Evolutionary conservation across 2,797 vertebrate species (phyloP).

Genomic region (Gorsachius magnificus): DNA sequence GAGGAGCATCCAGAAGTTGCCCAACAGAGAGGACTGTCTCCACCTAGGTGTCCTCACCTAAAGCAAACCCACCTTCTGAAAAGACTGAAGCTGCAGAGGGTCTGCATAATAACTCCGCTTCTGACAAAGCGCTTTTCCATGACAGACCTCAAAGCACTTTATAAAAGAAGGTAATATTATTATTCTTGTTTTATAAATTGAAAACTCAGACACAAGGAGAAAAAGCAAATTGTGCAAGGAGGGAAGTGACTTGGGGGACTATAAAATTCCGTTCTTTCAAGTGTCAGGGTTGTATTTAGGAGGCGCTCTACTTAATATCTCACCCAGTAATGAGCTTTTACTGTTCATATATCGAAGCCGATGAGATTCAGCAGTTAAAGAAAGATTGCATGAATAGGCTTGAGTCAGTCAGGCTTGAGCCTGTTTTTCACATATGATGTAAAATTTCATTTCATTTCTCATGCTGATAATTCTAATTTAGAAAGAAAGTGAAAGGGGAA

Average conservation of each 20-base stretch:
- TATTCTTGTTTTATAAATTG: neutral
- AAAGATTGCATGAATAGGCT: neutral
- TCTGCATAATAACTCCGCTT: neutral
- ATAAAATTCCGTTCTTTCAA: neutral
- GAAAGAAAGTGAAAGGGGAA: neutral
- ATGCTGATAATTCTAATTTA: neutral
- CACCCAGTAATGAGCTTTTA: constrained; percentile 5
- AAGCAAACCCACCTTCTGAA: neutral
- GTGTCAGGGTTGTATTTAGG: neutral
- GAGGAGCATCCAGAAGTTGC: neutral
- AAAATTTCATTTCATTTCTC: neutral
- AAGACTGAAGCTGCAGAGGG: neutral
- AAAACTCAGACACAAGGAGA: neutral
- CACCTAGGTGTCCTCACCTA: neutral
- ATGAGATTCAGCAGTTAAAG: neutral
- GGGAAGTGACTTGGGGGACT: neutral
- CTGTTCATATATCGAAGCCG: neutral
- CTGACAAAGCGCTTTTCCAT: neutral
- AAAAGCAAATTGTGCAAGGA: neutral
- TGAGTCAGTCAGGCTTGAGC: neutral
- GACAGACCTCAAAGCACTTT: neutral
- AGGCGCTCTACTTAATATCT: neutral
- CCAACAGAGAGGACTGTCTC: neutral
- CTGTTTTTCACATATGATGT: neutral
- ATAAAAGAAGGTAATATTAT: neutral